Evolutionary conservation across 1,140 invertebrate genomes (phyloP).

Genomic region (Araneus ventricosus): DNA sequence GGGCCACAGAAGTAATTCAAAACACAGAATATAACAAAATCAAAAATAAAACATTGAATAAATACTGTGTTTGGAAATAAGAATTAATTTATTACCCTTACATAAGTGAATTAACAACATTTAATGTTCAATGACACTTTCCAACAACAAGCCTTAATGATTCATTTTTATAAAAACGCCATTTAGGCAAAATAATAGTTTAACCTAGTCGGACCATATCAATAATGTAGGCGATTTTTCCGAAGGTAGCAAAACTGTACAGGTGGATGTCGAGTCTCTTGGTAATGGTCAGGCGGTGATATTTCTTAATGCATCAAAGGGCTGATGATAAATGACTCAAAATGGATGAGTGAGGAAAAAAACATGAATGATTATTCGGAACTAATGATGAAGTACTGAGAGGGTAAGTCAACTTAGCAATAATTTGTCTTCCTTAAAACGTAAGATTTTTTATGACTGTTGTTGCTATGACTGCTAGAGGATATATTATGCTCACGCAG

Average conservation of each 20-base stretch:
- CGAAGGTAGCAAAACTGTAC: not conserved
- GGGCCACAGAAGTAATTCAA: too few species aligned
- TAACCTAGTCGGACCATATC: not conserved
- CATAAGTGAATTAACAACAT: too few species aligned
- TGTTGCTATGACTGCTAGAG: too few species aligned
- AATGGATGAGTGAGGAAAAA: not conserved
- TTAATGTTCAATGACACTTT: not conserved
- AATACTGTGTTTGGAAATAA: too few species aligned
- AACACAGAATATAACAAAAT: too few species aligned
- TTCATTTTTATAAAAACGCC: not conserved
- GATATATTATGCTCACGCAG: too few species aligned
- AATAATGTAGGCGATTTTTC: not conserved
- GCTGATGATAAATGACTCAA: not conserved
- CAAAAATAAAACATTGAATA: too few species aligned
- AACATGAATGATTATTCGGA: not conserved
- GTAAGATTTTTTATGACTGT: too few species aligned
- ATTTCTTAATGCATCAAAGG: not conserved
- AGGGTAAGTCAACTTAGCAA: not conserved
- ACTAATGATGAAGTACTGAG: not conserved
- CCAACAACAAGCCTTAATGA: not conserved
- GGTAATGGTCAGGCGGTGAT: not conserved
- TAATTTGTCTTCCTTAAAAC: conserved; percentile 19
- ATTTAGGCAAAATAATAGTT: too few species aligned
- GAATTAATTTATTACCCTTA: too few species aligned
- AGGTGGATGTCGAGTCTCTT: not conserved